Percentiles rank a stretch among this genome's conserved stretches.
phyloP scores from a whole-genome alignment of 2,797 vertebrate genomes.

The Urosaurus nigricauda region DNA sequence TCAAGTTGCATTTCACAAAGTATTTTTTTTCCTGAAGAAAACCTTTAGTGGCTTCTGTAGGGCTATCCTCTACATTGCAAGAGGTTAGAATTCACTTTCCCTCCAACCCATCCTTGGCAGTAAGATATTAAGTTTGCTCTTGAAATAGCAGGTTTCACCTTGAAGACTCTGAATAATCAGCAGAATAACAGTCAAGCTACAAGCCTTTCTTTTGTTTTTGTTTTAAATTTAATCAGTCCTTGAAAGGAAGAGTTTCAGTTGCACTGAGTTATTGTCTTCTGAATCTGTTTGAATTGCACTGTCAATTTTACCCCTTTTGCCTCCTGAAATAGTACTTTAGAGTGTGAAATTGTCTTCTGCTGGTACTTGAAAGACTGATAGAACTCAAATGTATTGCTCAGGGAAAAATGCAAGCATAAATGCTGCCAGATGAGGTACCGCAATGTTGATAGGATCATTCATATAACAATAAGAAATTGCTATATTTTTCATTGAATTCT shows the following conservation, averaged over 20 bases:
- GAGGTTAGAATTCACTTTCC: neutral
- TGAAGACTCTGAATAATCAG: neutral
- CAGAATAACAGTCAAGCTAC: neutral
- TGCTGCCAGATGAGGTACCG: neutral
- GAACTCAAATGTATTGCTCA: neutral
- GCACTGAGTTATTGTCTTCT: neutral
- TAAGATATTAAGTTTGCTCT: neutral
- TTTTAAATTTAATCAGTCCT: neutral
- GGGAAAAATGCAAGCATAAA: neutral
- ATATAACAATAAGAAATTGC: neutral
- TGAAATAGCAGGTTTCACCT: conserved; percentile 10
- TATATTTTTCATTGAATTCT: neutral
- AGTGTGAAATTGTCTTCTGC: neutral
- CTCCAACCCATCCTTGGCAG: neutral
- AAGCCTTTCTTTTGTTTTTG: neutral
- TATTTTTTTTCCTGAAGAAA: accelerated
- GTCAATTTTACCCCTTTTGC: neutral
- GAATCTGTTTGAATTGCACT: neutral
- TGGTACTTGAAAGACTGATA: neutral
- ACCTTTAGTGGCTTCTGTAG: neutral
- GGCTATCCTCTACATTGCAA: too few relatives aligned
- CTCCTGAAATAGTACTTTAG: neutral
- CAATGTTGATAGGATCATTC: neutral
- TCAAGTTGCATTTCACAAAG: neutral
- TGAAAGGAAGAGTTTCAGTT: neutral